Evolutionary conservation across 2,113 vertebrate genomes (phyloP).

Genomic region (human): GRCh38 chr9:101209001-101209500

Average conservation of each 20-base stretch:
- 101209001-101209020: not conserved
- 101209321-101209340: not conserved
- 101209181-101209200: not conserved
- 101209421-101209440: not conserved
- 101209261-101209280: not conserved
- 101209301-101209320: not conserved
- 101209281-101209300: not conserved
- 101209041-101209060: not conserved
- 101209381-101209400: not conserved
- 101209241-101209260: not conserved
- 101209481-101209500: not conserved
- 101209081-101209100: not conserved
- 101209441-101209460: not conserved
- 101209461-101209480: not conserved
- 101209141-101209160: fast-evolving
- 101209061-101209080: not conserved
- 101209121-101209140: not conserved
- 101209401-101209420: not conserved
- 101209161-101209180: not conserved
- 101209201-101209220: not conserved
- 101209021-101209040: not conserved
- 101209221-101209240: not conserved
- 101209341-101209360: not conserved
- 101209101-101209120: not conserved
- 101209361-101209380: not conserved